Evolutionary conservation across 2,888 invertebrate genomes (phyloP).

Genomic region (Sinodicranocentrus sp.): DNA sequence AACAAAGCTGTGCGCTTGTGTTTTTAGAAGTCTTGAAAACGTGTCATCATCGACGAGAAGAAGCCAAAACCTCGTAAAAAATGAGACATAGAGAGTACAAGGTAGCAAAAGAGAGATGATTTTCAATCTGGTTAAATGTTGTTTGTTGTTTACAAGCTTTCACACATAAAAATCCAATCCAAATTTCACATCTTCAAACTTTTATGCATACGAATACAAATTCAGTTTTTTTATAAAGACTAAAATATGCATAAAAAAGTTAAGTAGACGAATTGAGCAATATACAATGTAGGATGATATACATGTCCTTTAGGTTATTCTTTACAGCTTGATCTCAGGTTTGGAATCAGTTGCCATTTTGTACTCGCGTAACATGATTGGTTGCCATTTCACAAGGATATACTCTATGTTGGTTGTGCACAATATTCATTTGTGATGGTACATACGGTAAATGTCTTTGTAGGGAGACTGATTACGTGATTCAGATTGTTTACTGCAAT

Average conservation of each 20-base stretch:
- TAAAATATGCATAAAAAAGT: neutral
- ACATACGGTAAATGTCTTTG: too few species aligned
- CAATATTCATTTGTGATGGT: too few species aligned
- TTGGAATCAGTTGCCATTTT: too few species aligned
- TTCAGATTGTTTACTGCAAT: neutral
- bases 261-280: slow-evolving; percentile 35
- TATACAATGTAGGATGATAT: too few species aligned
- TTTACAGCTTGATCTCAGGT: too few species aligned
- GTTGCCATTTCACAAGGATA: neutral
- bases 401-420: too few species aligned
- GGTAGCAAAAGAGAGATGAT: slow-evolving; percentile 28
- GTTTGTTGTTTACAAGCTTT: slow-evolving; percentile 10
- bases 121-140: slow-evolving; percentile 8
- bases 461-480: neutral
- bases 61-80: too few species aligned
- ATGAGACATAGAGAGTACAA: slow-evolving; percentile 31
- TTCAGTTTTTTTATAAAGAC: neutral
- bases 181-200: too few species aligned
- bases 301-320: too few species aligned
- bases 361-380: too few species aligned
- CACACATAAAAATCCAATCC: too few species aligned
- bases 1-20: neutral
- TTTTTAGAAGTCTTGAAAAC: neutral
- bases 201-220: too few species aligned
- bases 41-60: slow-evolving; percentile 42